Base-by-base conservation (phyloP, 92 coral and sea anemone species). In the Palythoa grandis region DNA sequence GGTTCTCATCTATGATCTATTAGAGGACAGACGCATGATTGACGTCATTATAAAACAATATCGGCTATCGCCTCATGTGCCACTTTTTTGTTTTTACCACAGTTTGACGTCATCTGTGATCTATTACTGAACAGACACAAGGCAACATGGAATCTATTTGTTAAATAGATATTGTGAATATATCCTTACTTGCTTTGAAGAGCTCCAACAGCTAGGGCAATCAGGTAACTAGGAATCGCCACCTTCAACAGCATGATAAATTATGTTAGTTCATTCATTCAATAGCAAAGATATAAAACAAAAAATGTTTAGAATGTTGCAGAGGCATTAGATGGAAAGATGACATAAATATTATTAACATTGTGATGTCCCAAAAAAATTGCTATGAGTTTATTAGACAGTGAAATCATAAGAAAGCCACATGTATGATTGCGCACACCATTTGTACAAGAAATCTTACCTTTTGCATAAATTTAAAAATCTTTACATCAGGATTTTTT, bases 211-310 rank as follows among this genome's bases (percentile, higher is more conserved):
- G 89, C 97, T 74, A 94, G 79, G 24, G 93, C 95, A 40, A 94
- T 89, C 69, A 94, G 87, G 29, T 94, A 94, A 69, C 97, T 94
- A 47, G 97, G 97, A 83, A 94, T 94, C 70, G 84, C 90, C 68
- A 94, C 97, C 97, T 94, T 54, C 60, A 56, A 10, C 9, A 54
- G 13, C 17, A 54, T 54, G 60, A 54, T 54, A 54, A 10, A n/a
- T n/a, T n/a, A n/a, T n/a, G 60, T 54, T 54, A 54, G 60, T 29
- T 11, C 54, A 3, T 54, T 54, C 60, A 54, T 54, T 54, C 60
- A 54, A 54, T 10, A 54, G 60, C 17, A 54, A 13, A 54, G 60
- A 54, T 7, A 10, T 54, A 8, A 14, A 54, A 11, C 13, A 54
- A 54, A 10, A 54, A 5, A 5, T 54, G 11, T 54, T 10, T 5